These are phyloP conservation scores for Cyanoderma ruficeps DNA, from an alignment of 2,113 vertebrate genomes.

Conservation along the genomic window DNA sequence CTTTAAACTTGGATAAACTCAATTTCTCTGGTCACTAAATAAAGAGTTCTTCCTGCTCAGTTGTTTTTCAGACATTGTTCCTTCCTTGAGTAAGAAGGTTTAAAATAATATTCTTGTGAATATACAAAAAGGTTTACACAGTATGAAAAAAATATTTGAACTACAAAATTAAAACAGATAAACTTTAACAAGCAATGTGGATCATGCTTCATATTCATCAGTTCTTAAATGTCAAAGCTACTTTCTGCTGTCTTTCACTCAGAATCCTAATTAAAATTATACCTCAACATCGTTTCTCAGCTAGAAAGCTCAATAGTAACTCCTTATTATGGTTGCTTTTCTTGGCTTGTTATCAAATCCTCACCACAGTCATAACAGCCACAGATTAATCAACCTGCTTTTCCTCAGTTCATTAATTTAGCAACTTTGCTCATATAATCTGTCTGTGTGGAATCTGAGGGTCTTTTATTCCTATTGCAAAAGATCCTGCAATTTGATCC, in stretches of 20 bases:
- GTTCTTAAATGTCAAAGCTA: neutral
- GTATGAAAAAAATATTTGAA: neutral
- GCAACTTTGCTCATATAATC: neutral
- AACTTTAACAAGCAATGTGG: neutral
- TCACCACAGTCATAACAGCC: neutral
- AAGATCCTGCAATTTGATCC: neutral
- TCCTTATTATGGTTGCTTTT: neutral
- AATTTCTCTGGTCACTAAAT: neutral
- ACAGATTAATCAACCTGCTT: neutral
- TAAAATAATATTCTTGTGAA: conserved; percentile 38
- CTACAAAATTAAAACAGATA: neutral
- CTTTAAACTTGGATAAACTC: neutral
- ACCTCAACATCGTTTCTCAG: neutral
- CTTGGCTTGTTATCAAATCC: conserved; percentile 17
- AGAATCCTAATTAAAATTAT: neutral
- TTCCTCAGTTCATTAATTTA: conserved; percentile 23
- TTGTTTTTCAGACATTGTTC: neutral
- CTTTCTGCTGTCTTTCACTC: neutral
- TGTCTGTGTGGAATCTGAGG: neutral
- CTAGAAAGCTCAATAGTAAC: neutral
- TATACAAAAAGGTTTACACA: conserved; percentile 6
- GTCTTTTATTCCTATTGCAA: neutral
- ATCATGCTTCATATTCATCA: neutral
- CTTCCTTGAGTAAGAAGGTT: conserved; percentile 31
- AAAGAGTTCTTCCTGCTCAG: neutral